Base-by-base conservation (phyloP, 92 coral and sea anemone species). In the Parazoanthus darwini region DNA sequence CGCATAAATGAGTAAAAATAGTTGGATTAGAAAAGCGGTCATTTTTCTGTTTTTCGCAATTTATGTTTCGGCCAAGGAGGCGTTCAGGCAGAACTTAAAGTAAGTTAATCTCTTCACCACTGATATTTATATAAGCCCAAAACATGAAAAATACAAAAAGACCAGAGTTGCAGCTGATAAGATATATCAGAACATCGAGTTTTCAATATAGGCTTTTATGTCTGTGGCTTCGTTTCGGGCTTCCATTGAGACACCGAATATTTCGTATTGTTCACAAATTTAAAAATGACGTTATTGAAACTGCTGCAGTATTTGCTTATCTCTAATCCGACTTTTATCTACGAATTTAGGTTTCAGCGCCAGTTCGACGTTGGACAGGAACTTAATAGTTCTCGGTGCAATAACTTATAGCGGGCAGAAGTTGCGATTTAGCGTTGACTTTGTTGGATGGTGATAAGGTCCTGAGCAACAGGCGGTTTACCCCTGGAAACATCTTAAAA, bases 271-370 rank as follows among this genome's bases (percentile, higher is more conserved):
- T 58, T 80, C 67, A 23, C 29, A 68, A 68, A 29, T 43, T 74
- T 68, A 82, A 38, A 6, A 84, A 9, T 77, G 26, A 71, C 51
- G 67, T 71, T 48, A 68, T 70, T 83, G 68, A 84, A 46, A 79
- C 48, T 48, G 16, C 46, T 70, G 79, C 65, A 51, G 78, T 84
- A 72, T 84, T 48, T 46, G 75, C 78, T 71, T 84, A 70, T 70
- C 42, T 23, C 59, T 82, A 82, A 82, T 82, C 86, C 77, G 77
- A 65, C 77, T 58, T 81, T 81, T 81, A 63, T 81, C 74, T 63
- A 38, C 58, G 67, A 3, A 79, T 79, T 79, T 79, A 63, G 70
- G n/a, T 22, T 63, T 63, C 70, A 63, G n/a, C 20, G 18, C 59
- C 59, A 54, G 59, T 13, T 54, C 16, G 59, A 54, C 16, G 18